phyloP scores from a whole-genome alignment of 2,888 invertebrate genomes.

The Idaea dimidiata region DNA sequence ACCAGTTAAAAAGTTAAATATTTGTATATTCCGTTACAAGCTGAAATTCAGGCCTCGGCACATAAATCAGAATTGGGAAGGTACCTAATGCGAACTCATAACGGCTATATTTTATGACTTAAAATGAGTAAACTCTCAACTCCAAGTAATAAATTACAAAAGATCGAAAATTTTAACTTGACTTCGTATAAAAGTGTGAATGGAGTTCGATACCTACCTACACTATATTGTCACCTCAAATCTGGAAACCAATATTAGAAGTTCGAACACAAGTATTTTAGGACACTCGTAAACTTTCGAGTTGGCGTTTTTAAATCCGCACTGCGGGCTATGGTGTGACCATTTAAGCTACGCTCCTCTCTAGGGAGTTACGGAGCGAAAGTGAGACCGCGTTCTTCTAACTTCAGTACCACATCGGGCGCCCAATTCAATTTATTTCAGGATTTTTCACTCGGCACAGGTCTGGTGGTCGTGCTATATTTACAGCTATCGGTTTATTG shows the following conservation, averaged over 20 bases:
- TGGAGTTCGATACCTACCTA: too few species aligned
- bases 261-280: constrained; percentile 34
- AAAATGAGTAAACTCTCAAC: constrained; percentile 17
- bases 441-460: background rate
- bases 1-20: background rate
- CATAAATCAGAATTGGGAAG: background rate
- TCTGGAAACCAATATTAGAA: constrained; percentile 37
- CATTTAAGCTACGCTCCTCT: background rate
- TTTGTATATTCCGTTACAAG: constrained; percentile 35
- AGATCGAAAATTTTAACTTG: background rate
- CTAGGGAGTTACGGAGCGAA: background rate
- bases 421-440: background rate
- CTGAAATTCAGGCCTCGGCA: constrained; percentile 37
- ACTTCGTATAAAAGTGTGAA: constrained; percentile 2
- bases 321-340: constrained; percentile 21
- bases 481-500: constrained; percentile 43
- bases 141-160: constrained; percentile 32
- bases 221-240: constrained; percentile 33
- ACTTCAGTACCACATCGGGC: background rate
- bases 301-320: constrained; percentile 39
- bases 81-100: constrained; percentile 8
- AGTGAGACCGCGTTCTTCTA: background rate
- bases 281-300: constrained; percentile 47
- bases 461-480: constrained; percentile 19
- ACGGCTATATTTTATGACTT: constrained; percentile 30